Percentiles rank a stretch among this genome's conserved stretches.
These are phyloP conservation scores for Omphaloscelis lunosa DNA, from an alignment of 2,888 invertebrate species.

Conservation along the genomic window DNA sequence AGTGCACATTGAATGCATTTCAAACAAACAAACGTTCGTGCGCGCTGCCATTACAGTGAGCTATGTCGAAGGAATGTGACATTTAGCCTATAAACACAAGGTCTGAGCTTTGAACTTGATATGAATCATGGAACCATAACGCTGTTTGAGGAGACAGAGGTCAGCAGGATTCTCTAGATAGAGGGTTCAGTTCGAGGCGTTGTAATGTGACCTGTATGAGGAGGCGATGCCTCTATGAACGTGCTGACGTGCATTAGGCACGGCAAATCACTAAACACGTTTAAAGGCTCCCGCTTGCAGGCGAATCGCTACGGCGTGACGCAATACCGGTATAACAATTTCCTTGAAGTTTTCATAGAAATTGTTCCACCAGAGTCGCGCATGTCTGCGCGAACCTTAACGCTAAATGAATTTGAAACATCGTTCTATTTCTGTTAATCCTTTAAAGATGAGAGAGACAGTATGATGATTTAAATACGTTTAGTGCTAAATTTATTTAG, in stretches of 20 bases:
- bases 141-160: background rate
- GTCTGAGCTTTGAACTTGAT: slow-evolving; percentile 54
- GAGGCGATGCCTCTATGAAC: background rate
- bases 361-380: too few relatives aligned
- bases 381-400: too few relatives aligned
- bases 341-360: too few relatives aligned
- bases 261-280: background rate
- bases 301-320: too few relatives aligned
- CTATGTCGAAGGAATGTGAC: slow-evolving; percentile 53
- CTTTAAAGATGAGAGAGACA: background rate
- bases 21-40: slow-evolving; percentile 52
- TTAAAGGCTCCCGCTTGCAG: background rate
- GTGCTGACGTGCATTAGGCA: background rate
- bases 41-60: slow-evolving; percentile 26
- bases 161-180: background rate
- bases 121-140: slow-evolving; percentile 24
- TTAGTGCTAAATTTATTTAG: background rate
- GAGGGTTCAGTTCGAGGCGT: background rate
- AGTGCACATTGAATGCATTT: slow-evolving; percentile 39
- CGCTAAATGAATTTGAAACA: too few relatives aligned
- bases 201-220: background rate
- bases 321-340: too few relatives aligned
- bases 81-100: slow-evolving; percentile 33
- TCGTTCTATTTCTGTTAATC: background rate
- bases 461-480: too few relatives aligned